Evolutionary conservation across 2,797 vertebrate species (phyloP).

Genomic region (Coilia nasus): DNA sequence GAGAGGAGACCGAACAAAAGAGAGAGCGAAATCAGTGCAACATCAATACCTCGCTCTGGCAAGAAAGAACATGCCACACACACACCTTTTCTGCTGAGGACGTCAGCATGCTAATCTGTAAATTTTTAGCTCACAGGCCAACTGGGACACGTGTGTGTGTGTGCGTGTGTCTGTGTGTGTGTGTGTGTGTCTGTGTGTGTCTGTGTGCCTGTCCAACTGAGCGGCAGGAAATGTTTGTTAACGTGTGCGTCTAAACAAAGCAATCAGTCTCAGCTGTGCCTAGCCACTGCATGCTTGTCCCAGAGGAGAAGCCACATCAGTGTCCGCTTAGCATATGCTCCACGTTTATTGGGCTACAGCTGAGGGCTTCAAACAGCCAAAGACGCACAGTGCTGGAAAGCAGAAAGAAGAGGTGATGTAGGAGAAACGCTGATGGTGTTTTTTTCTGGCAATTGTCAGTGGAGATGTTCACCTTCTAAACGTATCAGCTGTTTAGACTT

Average conservation of each 20-base stretch:
- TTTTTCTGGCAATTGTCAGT: not conserved
- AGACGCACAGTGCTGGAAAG: not conserved
- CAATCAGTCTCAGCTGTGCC: slow-evolving; percentile 63
- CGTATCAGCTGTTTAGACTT: not conserved
- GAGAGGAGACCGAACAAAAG: not conserved
- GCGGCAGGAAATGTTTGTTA: slow-evolving; percentile 47
- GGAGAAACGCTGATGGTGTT: not conserved
- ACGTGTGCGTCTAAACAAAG: slow-evolving; percentile 54
- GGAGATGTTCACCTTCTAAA: not conserved
- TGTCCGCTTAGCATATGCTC: slow-evolving; percentile 42
- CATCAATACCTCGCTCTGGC: not conserved
- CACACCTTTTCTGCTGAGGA: not conserved
- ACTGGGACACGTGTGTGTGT: slow-evolving; percentile 45
- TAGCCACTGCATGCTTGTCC: slow-evolving; percentile 51
- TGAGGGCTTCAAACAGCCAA: not conserved
- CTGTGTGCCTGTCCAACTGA: slow-evolving; percentile 27
- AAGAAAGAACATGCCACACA: not conserved
- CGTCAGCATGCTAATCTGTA: slow-evolving; percentile 42
- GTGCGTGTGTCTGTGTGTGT: not conserved
- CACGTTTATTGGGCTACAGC: slow-evolving; percentile 3
- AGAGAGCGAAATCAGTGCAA: not conserved
- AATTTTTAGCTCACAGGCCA: slow-evolving; percentile 52
- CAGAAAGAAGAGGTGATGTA: not conserved
- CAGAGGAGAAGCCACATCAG: slow-evolving; percentile 56
- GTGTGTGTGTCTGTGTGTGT: not conserved